These are phyloP conservation scores for Chroicocephalus ridibundus DNA, from an alignment of 2,113 vertebrate species.

Conservation along the genomic window DNA sequence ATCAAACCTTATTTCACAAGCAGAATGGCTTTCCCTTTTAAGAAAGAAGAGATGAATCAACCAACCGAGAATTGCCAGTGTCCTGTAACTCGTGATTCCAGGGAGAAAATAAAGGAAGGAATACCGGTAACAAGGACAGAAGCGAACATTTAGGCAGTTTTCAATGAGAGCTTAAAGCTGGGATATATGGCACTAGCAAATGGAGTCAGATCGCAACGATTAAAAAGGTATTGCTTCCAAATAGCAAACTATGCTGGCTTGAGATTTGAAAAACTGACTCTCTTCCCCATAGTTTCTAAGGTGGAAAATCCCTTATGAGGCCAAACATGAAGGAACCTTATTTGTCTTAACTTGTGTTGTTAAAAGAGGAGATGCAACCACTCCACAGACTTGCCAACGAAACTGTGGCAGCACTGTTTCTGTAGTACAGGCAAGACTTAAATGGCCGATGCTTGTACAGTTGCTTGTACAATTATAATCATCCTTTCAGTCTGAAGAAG, in stretches of 20 bases:
- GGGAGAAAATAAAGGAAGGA: neutral
- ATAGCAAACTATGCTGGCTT: neutral
- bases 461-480: neutral
- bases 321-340: neutral
- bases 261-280: neutral
- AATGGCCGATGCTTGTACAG: too few species aligned
- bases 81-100: neutral
- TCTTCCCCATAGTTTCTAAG: neutral
- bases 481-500: neutral
- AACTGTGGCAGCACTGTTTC: neutral
- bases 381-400: neutral
- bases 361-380: neutral
- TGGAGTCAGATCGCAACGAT: neutral
- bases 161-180: neutral
- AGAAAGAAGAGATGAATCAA: neutral
- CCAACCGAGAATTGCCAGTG: neutral
- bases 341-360: neutral
- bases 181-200: neutral
- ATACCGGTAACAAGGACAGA: neutral
- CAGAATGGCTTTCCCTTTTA: neutral
- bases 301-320: neutral
- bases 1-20: rapidly evolving
- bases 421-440: neutral
- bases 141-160: neutral
- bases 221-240: neutral